These are phyloP conservation scores for Drosophila elegans DNA, from an alignment of 1,140 invertebrate species.

Conservation along the genomic window DNA sequence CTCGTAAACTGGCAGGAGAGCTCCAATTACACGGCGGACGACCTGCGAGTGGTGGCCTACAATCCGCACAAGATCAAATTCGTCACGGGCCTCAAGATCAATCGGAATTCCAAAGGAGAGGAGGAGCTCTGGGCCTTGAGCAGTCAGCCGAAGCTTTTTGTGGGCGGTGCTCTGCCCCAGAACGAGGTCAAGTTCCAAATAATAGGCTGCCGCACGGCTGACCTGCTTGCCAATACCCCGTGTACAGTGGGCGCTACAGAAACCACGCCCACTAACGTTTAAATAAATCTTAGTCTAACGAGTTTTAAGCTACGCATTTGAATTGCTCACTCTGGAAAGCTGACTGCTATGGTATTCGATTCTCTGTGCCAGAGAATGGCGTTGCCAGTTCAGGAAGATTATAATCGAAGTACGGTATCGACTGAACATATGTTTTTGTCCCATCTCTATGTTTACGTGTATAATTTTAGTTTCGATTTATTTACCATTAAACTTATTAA, in stretches of 20 bases:
- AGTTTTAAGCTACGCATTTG: constrained; percentile 7
- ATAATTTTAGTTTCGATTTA: constrained; percentile 2
- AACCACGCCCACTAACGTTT: background rate
- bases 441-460: constrained; percentile 4
- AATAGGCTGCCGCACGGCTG: constrained; percentile 75
- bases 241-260: constrained; percentile 56
- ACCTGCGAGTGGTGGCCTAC: constrained; percentile 75
- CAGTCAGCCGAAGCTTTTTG: constrained; percentile 87
- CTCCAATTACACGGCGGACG: constrained; percentile 64
- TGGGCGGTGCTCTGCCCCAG: constrained; percentile 85
- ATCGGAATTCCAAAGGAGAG: constrained; percentile 86
- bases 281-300: constrained; percentile 12
- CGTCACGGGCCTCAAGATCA: constrained; percentile 89
- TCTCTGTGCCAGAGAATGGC: no score
- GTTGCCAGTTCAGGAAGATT: no score
- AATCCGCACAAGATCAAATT: constrained; percentile 87
- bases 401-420: no score
- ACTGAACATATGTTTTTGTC: no score
- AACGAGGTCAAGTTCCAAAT: constrained; percentile 90
- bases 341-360: background rate
- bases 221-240: constrained; percentile 70
- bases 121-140: constrained; percentile 85
- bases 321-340: constrained; percentile 7
- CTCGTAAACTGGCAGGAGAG: constrained; percentile 56
- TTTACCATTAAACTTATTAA: constrained; percentile 1